Evolutionary conservation across 2,113 vertebrate genomes (phyloP).

Genomic region (Eudyptes chrysolophus): DNA sequence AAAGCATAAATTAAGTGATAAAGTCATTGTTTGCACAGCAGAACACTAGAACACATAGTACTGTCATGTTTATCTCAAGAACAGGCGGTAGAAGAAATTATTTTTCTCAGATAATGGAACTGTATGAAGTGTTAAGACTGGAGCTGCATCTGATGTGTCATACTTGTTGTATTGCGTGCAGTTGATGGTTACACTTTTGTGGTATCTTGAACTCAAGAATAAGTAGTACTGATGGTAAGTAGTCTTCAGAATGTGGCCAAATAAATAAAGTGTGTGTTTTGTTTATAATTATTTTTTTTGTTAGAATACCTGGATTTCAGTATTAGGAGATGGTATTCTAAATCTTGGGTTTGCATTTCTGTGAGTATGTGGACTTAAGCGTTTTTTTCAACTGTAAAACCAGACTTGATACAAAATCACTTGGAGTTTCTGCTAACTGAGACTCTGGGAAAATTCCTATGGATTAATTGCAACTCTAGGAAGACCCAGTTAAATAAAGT

Average conservation of each 20-base stretch:
- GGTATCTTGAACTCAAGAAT: not conserved
- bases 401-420: not conserved
- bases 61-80: not conserved
- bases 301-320: not conserved
- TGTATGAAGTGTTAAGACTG: not conserved
- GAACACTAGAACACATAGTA: not conserved
- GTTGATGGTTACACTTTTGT: not conserved
- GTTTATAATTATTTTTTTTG: not conserved
- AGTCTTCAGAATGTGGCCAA: not conserved
- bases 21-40: not conserved
- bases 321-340: not conserved
- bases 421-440: not conserved
- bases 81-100: not conserved
- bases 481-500: not conserved
- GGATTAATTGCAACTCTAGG: not conserved
- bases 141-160: fast-evolving
- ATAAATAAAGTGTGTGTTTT: no score
- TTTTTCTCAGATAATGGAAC: not conserved
- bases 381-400: not conserved
- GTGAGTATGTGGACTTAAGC: not conserved
- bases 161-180: not conserved
- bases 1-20: not conserved
- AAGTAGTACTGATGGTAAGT: not conserved
- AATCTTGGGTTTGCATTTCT: not conserved
- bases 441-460: not conserved